Evolutionary conservation across 2,888 invertebrate species (phyloP).

Genomic region (Trissolcus japonicus): DNA sequence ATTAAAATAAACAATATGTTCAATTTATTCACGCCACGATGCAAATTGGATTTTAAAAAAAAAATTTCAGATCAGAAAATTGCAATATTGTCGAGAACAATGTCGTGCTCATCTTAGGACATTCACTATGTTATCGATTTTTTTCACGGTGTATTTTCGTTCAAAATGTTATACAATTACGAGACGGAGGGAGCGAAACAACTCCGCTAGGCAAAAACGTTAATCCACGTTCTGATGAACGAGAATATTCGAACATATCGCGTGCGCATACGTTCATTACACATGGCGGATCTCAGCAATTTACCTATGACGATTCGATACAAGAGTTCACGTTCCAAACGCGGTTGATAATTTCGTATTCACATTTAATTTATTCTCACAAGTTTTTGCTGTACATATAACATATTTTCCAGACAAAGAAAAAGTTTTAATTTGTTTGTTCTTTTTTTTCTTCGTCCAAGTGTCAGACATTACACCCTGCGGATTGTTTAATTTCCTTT

Average conservation of each 20-base stretch:
- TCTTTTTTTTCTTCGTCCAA: no score
- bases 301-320: constrained; percentile 31
- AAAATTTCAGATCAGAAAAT: no score
- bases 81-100: no score
- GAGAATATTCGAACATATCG: constrained; percentile 31
- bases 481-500: no score
- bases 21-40: no score
- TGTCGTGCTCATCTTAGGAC: no score
- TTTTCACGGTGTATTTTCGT: neutral
- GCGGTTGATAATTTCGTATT: constrained; percentile 17
- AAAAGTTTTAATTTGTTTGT: no score
- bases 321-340: constrained; percentile 27
- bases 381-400: no score
- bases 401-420: no score
- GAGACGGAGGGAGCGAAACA: constrained; percentile 36
- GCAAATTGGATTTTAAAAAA: no score
- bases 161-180: constrained; percentile 35
- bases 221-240: constrained; percentile 51
- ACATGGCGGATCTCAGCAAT: constrained; percentile 25
- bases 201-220: constrained; percentile 27
- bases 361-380: neutral
- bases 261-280: constrained; percentile 44
- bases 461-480: no score
- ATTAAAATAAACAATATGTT: no score
- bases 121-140: neutral